Evolutionary conservation across 1,140 invertebrate genomes (phyloP).

Genomic region (Pinna nobilis): DNA sequence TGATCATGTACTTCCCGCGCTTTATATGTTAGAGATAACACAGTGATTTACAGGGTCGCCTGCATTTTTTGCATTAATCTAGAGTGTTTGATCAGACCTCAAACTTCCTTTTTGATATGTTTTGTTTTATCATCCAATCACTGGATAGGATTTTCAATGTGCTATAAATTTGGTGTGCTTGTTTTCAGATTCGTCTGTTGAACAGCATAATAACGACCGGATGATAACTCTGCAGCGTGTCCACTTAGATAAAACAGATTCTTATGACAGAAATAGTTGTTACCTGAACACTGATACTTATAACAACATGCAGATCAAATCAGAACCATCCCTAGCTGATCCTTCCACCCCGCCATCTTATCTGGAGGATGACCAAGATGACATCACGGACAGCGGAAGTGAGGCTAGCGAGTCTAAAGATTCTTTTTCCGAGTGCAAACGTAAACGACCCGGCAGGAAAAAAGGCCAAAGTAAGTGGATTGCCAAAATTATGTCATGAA

Average conservation of each 20-base stretch:
- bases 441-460: constrained; percentile 57
- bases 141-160: background rate
- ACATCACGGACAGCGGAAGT: constrained; percentile 16
- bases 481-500: too few relatives aligned
- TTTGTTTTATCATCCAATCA: background rate
- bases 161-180: background rate
- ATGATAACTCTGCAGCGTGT: constrained; percentile 9
- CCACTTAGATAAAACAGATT: background rate
- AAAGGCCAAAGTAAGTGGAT: constrained; percentile 59
- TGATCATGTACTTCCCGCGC: too few relatives aligned
- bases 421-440: background rate
- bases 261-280: background rate
- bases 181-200: constrained; percentile 14
- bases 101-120: too few relatives aligned
- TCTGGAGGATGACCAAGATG: background rate
- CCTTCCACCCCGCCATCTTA: constrained; percentile 26
- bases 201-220: background rate
- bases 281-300: too few relatives aligned
- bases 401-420: background rate
- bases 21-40: too few relatives aligned
- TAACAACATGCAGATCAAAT: background rate
- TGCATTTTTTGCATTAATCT: too few relatives aligned
- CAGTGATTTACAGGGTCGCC: too few relatives aligned
- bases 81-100: too few relatives aligned
- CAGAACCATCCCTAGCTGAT: background rate